phyloP scores from a whole-genome alignment of 2,113 vertebrate species.

The Phalacrocorax brasilianus region DNA sequence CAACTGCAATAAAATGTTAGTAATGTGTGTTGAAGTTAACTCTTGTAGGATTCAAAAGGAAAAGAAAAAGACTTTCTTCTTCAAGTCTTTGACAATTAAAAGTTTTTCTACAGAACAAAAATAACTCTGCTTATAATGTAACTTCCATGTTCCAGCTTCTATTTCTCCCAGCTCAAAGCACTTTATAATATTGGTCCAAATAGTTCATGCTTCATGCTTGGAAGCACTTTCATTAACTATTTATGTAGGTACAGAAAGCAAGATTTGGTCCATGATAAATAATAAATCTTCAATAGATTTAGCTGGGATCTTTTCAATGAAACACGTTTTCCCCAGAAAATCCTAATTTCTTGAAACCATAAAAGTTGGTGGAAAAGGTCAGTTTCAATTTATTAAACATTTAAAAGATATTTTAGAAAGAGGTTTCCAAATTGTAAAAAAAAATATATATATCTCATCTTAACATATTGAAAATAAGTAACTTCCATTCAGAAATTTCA shows the following conservation, averaged over 20 bases:
- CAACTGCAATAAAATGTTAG: constrained; percentile 85
- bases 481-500: background rate
- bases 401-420: background rate
- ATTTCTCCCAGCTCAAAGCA: constrained; percentile 60
- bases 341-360: background rate
- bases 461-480: background rate
- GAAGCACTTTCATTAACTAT: constrained; percentile 67
- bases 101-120: constrained; percentile 44
- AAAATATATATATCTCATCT: background rate
- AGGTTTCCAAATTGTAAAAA: background rate
- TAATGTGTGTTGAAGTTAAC: constrained; percentile 63
- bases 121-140: constrained; percentile 55
- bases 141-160: constrained; percentile 51
- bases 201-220: constrained; percentile 63
- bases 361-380: background rate
- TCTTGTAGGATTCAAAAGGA: constrained; percentile 38
- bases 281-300: constrained; percentile 60
- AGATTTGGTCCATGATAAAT: constrained; percentile 63
- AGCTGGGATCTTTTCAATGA: constrained; percentile 23
- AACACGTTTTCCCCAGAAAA: constrained; percentile 21
- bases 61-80: constrained; percentile 60
- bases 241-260: constrained; percentile 62
- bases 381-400: background rate
- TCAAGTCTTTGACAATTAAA: constrained; percentile 62
- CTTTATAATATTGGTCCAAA: constrained; percentile 50